Base-by-base conservation (phyloP, 1,140 invertebrate species). In the Anthonomus grandis region DNA sequence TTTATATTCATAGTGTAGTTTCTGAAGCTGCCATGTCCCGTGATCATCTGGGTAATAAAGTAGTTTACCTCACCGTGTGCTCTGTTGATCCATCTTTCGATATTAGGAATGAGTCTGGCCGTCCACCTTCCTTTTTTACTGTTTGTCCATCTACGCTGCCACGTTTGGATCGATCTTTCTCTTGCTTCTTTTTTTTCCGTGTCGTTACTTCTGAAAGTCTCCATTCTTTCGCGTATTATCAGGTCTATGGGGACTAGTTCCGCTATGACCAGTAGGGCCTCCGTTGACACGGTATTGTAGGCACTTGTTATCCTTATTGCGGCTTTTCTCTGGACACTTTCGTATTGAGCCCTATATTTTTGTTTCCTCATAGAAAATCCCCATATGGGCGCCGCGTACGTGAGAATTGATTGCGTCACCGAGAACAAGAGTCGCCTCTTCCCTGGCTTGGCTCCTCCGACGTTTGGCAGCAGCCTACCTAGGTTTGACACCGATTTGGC, bases 401-500 rank as follows among this genome's bases (percentile, higher is more conserved):
- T 12, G n/a, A 46, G 13, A 15, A 49, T 49, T 34, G 46, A 49
- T 31, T 49, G 46, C 9, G 21, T n/a, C 19, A 24, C 49, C 17
- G 48, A 9, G 36, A 19, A 38, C 8, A 51, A 1, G n/a, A 51
- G 13, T 23, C 49, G 38, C 31, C 13, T 51, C n/a, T 12, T 51
- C 22, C n/a, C 37, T 19, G 24, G 19, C 21, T 15, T 12, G 3
- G 22, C 18, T 12, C 21, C 49, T 52, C 49, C 37, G n/a, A 41
- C 27, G n/a, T 52, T 52, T 19, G 37, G 49, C 37, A 41, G 25
- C 9, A 52, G n/a, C 22, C 49, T 52, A 12, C 22, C 25, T 38
- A 52, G 21, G 9, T 38, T 41, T 15, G 18, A 21, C 17, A 41
- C n/a, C 10, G 34, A 27, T 31, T 31, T 31, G 6, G 6, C 27